Base-by-base conservation (phyloP, 92 coral and sea anemone genomes). In the Chrysogorgia sp. region DNA sequence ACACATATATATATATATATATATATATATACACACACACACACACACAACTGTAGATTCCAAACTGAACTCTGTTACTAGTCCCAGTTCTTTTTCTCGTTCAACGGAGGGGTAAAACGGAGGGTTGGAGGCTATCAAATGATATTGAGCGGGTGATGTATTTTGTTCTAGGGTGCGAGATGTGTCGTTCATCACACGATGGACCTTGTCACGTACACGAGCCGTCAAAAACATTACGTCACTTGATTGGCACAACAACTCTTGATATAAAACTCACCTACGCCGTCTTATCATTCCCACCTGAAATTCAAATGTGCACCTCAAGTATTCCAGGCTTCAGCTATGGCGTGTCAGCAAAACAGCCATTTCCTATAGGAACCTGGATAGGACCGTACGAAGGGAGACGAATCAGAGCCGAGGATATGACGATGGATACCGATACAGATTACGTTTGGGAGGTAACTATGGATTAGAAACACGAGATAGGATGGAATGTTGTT, bases 381-480 rank as follows among this genome's bases (percentile, higher is more conserved):
- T 94, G 98, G 98, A 91, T 94, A 33, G 98, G 98, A 34, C 98
- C 98, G 25, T 94, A 89, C 62, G 97, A 96, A 83, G 99, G 99
- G 45, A 92, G 69, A 53, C 86, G 85, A 58, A 64, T 89, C n/a
- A 43, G 67, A 32, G 85, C 86, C 34, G 86, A 89, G 53, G 91
- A 87, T 50, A 58, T 89, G 62, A 80, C 91, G 7, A 50, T 80
- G 19, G 84, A 88, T 15, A 63, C 67, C 62, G 94, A 92, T 26
- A 92, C 92, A 62, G 89, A 93, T 53, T 88, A 84, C 83, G 81
- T 96, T 84, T 96, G 99, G 99, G 99, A 96, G 97, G 99, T 96
- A 86, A 58, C 0, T 57, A 57, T 2, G 17, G 17, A 23, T 57
- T 23, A 57, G 53, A 47, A 47, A 47, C 10, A 47, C n/a, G n/a